phyloP scores from a whole-genome alignment of 2,888 invertebrate species.

The Brachypterus glaber region DNA sequence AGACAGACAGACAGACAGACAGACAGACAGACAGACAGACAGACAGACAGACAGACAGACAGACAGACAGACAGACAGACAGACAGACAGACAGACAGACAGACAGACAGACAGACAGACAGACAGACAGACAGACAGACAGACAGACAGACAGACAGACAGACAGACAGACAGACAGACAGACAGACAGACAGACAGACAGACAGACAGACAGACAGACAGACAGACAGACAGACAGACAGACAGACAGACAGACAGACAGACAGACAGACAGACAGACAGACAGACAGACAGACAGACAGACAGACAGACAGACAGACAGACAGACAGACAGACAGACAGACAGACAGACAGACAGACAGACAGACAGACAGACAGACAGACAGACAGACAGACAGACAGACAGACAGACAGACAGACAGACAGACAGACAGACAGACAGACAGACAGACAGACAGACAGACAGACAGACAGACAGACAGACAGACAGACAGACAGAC shows the following conservation, averaged over 20 bases:
- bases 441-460: slow-evolving; percentile 11
- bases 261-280: slow-evolving; percentile 8
- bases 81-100: slow-evolving; percentile 2
- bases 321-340: slow-evolving; percentile 10
- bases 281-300: slow-evolving; percentile 8
- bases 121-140: slow-evolving; percentile 2
- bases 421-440: slow-evolving; percentile 9
- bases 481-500: slow-evolving; percentile 11
- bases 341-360: slow-evolving; percentile 11
- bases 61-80: slow-evolving; percentile 2
- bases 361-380: slow-evolving; percentile 9
- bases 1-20: slow-evolving; percentile 2
- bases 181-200: slow-evolving; percentile 2
- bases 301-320: slow-evolving; percentile 11
- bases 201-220: slow-evolving; percentile 2
- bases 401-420: slow-evolving; percentile 10
- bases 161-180: slow-evolving; percentile 2
- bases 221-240: slow-evolving; percentile 2
- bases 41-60: slow-evolving; percentile 2
- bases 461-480: slow-evolving; percentile 13
- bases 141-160: slow-evolving; percentile 2
- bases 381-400: slow-evolving; percentile 11
- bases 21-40: slow-evolving; percentile 2
- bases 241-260: slow-evolving; percentile 4
- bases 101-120: slow-evolving; percentile 2